Evolutionary conservation across 2,888 invertebrate genomes (phyloP).

Genomic region (Brachyopa scutellaris): DNA sequence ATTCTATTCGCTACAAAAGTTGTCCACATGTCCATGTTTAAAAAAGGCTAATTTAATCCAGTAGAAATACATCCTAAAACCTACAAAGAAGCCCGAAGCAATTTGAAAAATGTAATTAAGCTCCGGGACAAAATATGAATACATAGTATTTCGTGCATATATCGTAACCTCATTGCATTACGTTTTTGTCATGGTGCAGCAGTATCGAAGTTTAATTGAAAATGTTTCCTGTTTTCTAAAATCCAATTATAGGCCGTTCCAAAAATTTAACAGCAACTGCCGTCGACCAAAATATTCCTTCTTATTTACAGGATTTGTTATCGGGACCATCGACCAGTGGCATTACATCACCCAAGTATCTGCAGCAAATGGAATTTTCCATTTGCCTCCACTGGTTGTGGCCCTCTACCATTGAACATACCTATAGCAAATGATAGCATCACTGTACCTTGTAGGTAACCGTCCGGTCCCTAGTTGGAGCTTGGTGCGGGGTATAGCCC

Average conservation of each 20-base stretch:
- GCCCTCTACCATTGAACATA: not conserved
- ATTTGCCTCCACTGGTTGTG: constrained; percentile 26
- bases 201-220: constrained; percentile 63
- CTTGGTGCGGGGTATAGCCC: constrained; percentile 14
- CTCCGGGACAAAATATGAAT: not conserved
- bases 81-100: no score
- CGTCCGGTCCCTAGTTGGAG: not conserved
- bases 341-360: constrained; percentile 25
- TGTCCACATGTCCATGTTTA: no score
- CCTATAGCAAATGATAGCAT: not conserved
- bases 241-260: constrained; percentile 51
- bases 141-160: not conserved
- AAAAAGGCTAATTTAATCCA: no score
- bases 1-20: no score
- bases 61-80: no score
- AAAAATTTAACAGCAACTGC: not conserved
- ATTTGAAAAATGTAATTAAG: constrained; percentile 27
- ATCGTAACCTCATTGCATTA: constrained; percentile 23
- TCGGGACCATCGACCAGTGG: not conserved
- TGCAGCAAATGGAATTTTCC: constrained; percentile 50
- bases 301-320: constrained; percentile 27
- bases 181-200: constrained; percentile 39
- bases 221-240: constrained; percentile 56
- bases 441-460: constrained; percentile 1
- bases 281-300: constrained; percentile 47